Evolutionary conservation across 2,888 invertebrate genomes (phyloP).

Genomic region (Drosophila kanekoi): DNA sequence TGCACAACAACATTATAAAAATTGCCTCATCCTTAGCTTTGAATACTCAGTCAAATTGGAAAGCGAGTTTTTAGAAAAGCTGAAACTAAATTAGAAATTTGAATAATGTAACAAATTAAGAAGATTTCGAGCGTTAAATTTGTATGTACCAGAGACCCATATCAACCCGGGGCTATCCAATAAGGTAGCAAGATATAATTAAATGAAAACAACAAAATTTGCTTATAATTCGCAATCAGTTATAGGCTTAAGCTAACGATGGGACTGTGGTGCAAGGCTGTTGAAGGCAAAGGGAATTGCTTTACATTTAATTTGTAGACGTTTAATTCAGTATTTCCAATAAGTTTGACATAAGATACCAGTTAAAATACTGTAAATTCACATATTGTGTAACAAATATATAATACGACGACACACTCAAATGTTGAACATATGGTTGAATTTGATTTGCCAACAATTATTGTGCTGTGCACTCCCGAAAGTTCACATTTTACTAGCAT

Average conservation of each 20-base stretch:
- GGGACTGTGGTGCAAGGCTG: too few species aligned
- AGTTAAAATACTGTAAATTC: neutral
- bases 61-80: neutral
- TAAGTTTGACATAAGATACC: conserved; percentile 4
- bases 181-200: too few species aligned
- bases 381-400: too few species aligned
- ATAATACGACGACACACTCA: too few species aligned
- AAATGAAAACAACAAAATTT: too few species aligned
- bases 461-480: too few species aligned
- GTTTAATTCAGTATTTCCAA: neutral
- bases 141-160: too few species aligned
- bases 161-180: too few species aligned
- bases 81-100: neutral
- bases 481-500: neutral
- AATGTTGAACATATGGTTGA: too few species aligned
- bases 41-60: neutral
- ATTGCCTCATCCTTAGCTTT: neutral
- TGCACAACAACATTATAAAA: too few species aligned
- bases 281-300: too few species aligned
- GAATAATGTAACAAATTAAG: neutral
- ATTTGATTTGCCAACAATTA: too few species aligned
- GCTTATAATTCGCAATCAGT: neutral
- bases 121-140: neutral
- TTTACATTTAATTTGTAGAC: neutral
- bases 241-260: neutral